Base-by-base conservation (phyloP, 64 coral and sea anemone genomes). In the Anthopleura sola region DNA sequence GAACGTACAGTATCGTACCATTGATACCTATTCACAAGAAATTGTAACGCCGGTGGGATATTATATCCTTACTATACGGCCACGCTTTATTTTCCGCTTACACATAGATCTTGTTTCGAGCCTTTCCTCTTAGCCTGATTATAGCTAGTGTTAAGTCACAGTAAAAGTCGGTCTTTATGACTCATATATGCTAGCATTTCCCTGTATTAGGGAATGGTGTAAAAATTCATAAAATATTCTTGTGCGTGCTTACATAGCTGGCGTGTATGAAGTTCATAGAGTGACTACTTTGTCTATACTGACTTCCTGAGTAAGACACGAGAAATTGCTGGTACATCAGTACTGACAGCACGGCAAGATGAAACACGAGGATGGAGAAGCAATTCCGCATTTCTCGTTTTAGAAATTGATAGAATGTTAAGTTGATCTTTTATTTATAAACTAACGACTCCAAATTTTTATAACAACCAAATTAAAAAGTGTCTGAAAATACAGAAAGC, bases 381-480 rank as follows among this genome's bases (percentile, higher is more conserved):
- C n/a, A 14, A 71, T 71, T 20, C 28, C 34, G n/a, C 28, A 34
- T 13, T 16, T 16, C 11, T 71, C 66, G n/a, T 31, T 71, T 69
- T 14, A 71, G 31, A 71, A 71, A 71, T 16, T 53, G 46, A 68
- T 3, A 68, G 62, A 68, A 28, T 68, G 26, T 26, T 21, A 23
- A 58, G 6, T 68, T 26, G 3, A 71, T 71, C 66, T 71, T 34
- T 71, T 71, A 71, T 71, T 71, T 71, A 71, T 71, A 34, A 32
- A 34, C n/a, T 71, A 53, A 34, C 29, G 66, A 71, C 29, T 71
- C 11, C 5, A 71, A 71, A 71, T 71, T 71, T 66, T 36, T 71
- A 71, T 71, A 71, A 71, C 66, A 71, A 71, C 31, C 66, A 71
- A n/a, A 71, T 71, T 71, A 36, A 71, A 34, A 29, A 71, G 28